Base-by-base conservation (phyloP, 1,140 invertebrate genomes). In the Onthophagus taurus region DNA sequence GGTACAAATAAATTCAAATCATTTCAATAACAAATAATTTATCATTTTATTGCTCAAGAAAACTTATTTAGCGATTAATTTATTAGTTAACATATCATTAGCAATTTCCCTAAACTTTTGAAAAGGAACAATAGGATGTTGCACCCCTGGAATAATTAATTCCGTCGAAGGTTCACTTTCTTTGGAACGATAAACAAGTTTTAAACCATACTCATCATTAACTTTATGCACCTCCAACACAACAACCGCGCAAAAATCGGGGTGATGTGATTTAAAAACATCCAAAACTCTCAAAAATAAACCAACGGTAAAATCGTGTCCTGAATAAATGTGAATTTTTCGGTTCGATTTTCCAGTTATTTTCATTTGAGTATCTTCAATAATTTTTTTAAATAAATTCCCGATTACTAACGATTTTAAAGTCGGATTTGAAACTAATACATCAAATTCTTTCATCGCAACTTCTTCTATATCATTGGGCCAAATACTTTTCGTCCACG, bases 171-270 rank as follows among this genome's bases (percentile, higher is more conserved):
- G n/a, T n/a, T n/a, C n/a, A n/a, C 11, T 9, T 18, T 17, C 4
- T 11, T 4, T 16, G 3, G 13, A 14, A 3, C 9, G 4, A 11
- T 17, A 34, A 38, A 39, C 26, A 16, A 39, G 20, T 17, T 39
- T 39, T 26, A 39, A 39, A 8, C 37, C 37, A 21, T 26, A 39
- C 5, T 26, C 16, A 39, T 21, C 37, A 26, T 39, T 21, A 17
- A 39, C 26, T 1, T 29, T 39, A 29, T 39, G 37, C 2, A 39
- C 11, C 26, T 39, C 37, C 6, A 39, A n/a, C 7, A 21, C 13
- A 12, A 39, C 24, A 13, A 26, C 16, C 1, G 37, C 21, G 26
- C 37, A 39, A 26, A n/a, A 39, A 26, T 23, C 20, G 7, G 37
- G 37, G 9, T 26, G 20, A 8, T 21, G 19, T n/a, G 18, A n/a